Evolutionary conservation across 2,888 invertebrate species (phyloP), one percentile per base, ranked within the genome.

Genomic region (Athalia circularis): DNA sequence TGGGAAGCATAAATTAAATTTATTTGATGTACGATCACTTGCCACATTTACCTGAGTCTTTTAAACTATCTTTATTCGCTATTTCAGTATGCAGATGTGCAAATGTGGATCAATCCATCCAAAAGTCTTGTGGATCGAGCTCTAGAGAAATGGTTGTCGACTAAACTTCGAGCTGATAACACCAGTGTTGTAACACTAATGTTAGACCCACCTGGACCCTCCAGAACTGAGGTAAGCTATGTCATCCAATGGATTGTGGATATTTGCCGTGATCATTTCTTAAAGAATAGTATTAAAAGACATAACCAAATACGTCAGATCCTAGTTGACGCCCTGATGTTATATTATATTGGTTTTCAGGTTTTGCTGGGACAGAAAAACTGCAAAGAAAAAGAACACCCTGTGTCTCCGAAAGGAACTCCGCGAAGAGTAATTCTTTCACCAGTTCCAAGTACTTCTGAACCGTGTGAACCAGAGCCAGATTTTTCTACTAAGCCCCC

Each of bases 121-220:
- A 97, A 97, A 88, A 94, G 95, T 84, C 91, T 99, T 78, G 98
- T 97, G 0, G 96, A 94, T 90, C 94, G 92, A 87, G 98, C 96
- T 70, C 92, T 96, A 72, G 95, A 96, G 82, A 93, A 94, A 78
- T 99, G 99, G 98, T 94, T 94, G 29, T 93, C 93, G 68, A 95
- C 96, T 5, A 93, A 95, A 87, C 94, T 98, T 93, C 93, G 98
- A 59, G 99, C 99, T 0, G 99, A 99, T 90, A 99, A 99, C 90
- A 98, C 98, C 0, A 98, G 97, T 11, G 98, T 97, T 65, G 96
- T 99, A 29, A 96, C 97, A 0, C 92, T 99, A 29, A 96, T 98
- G 94, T 92, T 98, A 80, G 97, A 98, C 91, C 97, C 97, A 65
- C 95, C 96, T 0, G 96, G 97, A 0, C 96, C 95, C 6, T 95